Conservation (phyloP, 2,888 invertebrate genomes). For the Brenthis hecate region DNA sequence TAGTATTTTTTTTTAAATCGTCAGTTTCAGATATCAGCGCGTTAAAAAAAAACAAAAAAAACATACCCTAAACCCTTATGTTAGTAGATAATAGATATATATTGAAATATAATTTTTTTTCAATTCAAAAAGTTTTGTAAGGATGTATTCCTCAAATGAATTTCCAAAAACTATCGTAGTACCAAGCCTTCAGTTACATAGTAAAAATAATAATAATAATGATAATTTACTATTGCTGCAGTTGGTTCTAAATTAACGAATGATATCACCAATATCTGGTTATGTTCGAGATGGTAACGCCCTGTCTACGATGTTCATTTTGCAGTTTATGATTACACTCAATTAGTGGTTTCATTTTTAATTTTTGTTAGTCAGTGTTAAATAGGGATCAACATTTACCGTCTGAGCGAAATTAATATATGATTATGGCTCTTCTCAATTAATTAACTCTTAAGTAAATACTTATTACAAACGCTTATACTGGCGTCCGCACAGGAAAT, state of each 20-base stretch:
- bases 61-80: too few species aligned
- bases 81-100: too few species aligned
- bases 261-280: conserved; percentile 73
- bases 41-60: too few species aligned
- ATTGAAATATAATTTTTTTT: too few species aligned
- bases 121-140: too few species aligned
- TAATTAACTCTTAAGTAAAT: conserved; percentile 55
- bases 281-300: conserved; percentile 72
- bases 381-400: conserved; percentile 60
- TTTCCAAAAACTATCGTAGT: too few species aligned
- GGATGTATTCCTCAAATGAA: too few species aligned
- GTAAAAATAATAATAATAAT: too few species aligned
- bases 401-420: conserved; percentile 69
- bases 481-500: conserved; percentile 40
- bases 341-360: conserved; percentile 52
- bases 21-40: too few species aligned
- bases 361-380: conserved; percentile 62
- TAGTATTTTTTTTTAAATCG: too few species aligned
- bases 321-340: conserved; percentile 45
- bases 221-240: too few species aligned
- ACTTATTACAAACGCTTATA: conserved; percentile 46
- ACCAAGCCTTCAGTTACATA: too few species aligned
- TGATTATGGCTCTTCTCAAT: conserved; percentile 64
- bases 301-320: conserved; percentile 49
- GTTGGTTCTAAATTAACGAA: conserved; percentile 51